phyloP scores from a whole-genome alignment of 2,888 invertebrate genomes.

The Cecidostiba fungosa region DNA sequence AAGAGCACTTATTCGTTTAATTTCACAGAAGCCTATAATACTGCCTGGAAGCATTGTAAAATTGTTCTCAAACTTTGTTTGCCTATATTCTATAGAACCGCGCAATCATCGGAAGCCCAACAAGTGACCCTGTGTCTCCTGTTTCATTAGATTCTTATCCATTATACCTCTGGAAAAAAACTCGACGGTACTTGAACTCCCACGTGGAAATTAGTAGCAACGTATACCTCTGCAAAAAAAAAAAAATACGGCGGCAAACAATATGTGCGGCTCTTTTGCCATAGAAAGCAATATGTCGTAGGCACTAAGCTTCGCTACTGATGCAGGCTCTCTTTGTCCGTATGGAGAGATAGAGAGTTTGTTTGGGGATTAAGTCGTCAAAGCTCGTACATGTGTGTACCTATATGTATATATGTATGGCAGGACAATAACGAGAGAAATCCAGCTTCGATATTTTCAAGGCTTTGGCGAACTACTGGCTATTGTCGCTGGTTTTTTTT shows the following conservation, averaged over 20 bases:
- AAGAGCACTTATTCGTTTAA: neutral
- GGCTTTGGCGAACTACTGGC: neutral
- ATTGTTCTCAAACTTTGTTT: neutral
- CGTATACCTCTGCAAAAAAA: neutral
- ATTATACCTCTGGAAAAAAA: too few species aligned
- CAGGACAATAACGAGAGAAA: constrained; percentile 5
- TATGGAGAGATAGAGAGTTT: neutral
- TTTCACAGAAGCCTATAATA: neutral
- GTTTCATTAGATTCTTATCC: neutral
- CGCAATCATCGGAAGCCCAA: neutral
- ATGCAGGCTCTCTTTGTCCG: neutral
- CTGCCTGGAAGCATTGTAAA: too few species aligned
- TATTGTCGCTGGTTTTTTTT: neutral
- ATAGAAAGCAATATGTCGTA: neutral
- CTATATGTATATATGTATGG: too few species aligned
- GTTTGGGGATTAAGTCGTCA: constrained; percentile 15
- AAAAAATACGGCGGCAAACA: neutral
- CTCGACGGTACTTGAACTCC: too few species aligned
- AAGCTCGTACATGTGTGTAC: neutral
- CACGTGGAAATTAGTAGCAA: too few species aligned
- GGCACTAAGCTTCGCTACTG: neutral
- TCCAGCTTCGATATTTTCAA: neutral
- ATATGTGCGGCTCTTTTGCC: constrained; percentile 1
- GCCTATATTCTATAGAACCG: neutral
- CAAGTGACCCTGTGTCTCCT: neutral